Evolutionary conservation across 2,113 vertebrate species (phyloP).

Genomic region (Corythoichthys haematopterus): DNA sequence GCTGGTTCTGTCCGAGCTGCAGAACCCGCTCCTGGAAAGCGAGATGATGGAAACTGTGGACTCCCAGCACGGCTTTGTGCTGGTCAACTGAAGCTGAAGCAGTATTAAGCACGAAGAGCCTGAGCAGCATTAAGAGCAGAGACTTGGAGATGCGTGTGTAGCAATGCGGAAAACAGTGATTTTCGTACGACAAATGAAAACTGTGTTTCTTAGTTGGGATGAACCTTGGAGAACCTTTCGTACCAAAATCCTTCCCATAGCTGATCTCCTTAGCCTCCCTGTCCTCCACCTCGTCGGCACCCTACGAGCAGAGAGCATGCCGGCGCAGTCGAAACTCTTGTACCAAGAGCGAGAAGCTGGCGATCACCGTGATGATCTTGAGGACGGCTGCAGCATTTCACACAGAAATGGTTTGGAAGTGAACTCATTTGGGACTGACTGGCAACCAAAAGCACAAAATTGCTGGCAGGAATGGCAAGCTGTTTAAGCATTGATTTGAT

Average conservation of each 20-base stretch:
- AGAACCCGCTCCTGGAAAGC: slow-evolving; percentile 81
- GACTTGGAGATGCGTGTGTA: slow-evolving; percentile 40
- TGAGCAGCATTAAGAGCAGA: slow-evolving; percentile 42
- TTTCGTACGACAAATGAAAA: slow-evolving; percentile 54
- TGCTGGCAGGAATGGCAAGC: slow-evolving; percentile 15
- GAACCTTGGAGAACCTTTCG: slow-evolving; percentile 55
- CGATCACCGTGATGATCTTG: background rate
- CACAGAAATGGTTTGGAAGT: slow-evolving; percentile 34
- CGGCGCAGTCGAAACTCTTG: background rate
- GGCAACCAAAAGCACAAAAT: slow-evolving; percentile 62
- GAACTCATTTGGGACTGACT: slow-evolving; percentile 30
- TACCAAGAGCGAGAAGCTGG: slow-evolving; percentile 6
- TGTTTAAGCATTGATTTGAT: background rate
- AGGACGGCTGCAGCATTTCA: slow-evolving; percentile 17
- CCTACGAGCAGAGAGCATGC: background rate
- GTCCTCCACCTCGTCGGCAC: slow-evolving; percentile 25
- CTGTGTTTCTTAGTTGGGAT: slow-evolving; percentile 57
- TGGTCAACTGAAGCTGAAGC: slow-evolving; percentile 82
- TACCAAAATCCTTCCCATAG: slow-evolving; percentile 60
- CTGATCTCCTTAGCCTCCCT: slow-evolving; percentile 61
- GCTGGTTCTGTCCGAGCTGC: slow-evolving; percentile 75
- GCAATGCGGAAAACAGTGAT: slow-evolving; percentile 50
- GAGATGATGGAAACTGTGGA: slow-evolving; percentile 99
- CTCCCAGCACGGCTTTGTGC: slow-evolving; percentile 90
- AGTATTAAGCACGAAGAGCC: slow-evolving; percentile 60